These are phyloP conservation scores for Hydra vulgaris DNA, from an alignment of 30 jellyfish, hydroid and myxozoan species.

Conservation along the genomic window DNA sequence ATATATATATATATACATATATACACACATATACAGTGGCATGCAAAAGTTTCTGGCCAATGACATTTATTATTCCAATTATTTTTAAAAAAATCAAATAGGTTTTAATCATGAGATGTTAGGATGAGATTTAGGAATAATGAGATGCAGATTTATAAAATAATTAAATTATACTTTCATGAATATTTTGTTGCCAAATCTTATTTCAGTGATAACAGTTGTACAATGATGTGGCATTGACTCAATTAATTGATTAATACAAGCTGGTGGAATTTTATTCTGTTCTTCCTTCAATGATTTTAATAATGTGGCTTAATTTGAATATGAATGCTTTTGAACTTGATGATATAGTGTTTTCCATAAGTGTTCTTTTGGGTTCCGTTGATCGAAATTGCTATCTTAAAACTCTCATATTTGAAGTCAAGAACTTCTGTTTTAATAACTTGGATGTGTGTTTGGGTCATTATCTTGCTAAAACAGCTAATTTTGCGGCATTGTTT, in stretches of 20 bases:
- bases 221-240: background rate
- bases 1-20: no score
- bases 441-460: background rate
- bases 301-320: background rate
- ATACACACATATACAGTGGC: no score
- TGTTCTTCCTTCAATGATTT: background rate
- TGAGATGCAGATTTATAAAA: no score
- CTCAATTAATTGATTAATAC: background rate
- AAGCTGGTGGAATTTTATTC: background rate
- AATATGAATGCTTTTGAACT: background rate
- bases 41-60: no score
- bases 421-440: background rate
- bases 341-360: background rate
- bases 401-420: background rate
- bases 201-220: background rate
- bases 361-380: background rate
- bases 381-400: background rate
- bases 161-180: no score
- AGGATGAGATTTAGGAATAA: no score
- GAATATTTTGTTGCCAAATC: background rate
- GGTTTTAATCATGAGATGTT: no score
- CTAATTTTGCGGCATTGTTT: background rate
- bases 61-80: no score
- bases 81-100: no score
- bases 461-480: background rate